Evolutionary conservation across 1,140 invertebrate species (phyloP).

Genomic region (Eciton burchellii): DNA sequence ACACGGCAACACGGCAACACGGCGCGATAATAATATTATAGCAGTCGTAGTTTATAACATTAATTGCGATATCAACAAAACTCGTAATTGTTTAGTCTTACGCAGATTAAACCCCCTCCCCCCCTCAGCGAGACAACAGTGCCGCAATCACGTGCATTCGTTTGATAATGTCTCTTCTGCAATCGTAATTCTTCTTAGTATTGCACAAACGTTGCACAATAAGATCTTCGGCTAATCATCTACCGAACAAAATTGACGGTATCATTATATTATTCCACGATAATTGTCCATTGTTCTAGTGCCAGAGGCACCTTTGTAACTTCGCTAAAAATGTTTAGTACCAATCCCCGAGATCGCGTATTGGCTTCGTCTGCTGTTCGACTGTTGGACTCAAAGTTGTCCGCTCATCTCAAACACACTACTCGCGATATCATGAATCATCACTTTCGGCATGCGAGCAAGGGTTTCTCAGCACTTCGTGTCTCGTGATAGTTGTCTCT

Average conservation of each 20-base stretch:
- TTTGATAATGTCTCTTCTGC: slow-evolving; percentile 44
- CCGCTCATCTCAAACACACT: not conserved
- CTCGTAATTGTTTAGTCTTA: not conserved
- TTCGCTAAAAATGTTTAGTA: slow-evolving; percentile 9
- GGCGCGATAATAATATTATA: slow-evolving; percentile 29
- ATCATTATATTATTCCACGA: not conserved
- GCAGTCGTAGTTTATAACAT: not conserved
- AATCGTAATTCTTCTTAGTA: slow-evolving; percentile 8
- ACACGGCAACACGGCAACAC: not conserved
- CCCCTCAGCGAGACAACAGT: not conserved
- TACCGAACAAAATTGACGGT: slow-evolving; percentile 22
- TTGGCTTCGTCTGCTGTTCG: not conserved
- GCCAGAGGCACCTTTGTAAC: not conserved
- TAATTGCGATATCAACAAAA: not conserved
- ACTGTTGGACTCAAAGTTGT: not conserved
- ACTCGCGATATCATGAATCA: not conserved
- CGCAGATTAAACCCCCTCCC: not conserved
- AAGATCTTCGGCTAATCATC: slow-evolving; percentile 14
- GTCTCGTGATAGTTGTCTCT: not conserved
- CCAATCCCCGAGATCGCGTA: not conserved
- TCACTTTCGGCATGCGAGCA: not conserved
- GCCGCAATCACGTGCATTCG: not conserved
- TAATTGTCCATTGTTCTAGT: slow-evolving; percentile 3
- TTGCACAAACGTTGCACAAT: not conserved
- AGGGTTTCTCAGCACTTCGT: not conserved